Conservation (phyloP, 2,888 invertebrate species). For the Neocrepidodera transversa region DNA sequence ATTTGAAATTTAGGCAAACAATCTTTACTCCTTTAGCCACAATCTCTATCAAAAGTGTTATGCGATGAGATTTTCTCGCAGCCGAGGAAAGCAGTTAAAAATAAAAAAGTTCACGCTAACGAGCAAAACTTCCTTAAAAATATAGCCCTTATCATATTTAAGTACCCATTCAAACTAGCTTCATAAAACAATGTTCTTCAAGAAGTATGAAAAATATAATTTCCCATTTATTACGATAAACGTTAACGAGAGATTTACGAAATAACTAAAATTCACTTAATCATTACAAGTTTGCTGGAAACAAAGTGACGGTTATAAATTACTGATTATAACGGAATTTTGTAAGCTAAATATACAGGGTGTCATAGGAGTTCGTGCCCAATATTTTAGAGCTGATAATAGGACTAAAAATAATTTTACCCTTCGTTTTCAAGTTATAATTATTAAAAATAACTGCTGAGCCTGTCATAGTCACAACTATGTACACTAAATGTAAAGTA, state of each 20-base stretch:
- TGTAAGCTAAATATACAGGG: too few relatives aligned
- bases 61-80: not conserved
- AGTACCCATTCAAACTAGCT: slow-evolving; percentile 16
- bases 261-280: slow-evolving; percentile 1
- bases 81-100: not conserved
- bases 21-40: not conserved
- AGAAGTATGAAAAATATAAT: slow-evolving; percentile 13
- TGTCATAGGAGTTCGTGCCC: too few relatives aligned
- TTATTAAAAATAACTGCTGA: too few relatives aligned
- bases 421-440: too few relatives aligned
- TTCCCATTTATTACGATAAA: not conserved
- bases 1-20: not conserved
- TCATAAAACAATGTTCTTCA: slow-evolving; percentile 9
- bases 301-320: too few relatives aligned
- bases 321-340: too few relatives aligned
- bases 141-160: slow-evolving; percentile 16
- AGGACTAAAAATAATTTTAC: too few relatives aligned
- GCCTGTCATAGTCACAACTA: too few relatives aligned
- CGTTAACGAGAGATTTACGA: slow-evolving; percentile 8
- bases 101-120: slow-evolving; percentile 7
- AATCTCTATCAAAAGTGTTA: not conserved
- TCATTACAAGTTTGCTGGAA: slow-evolving; percentile 3
- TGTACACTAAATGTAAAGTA: too few relatives aligned
- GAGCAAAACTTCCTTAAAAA: slow-evolving; percentile 9
- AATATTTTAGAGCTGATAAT: too few relatives aligned